A percentile compares a stretch with the other conserved stretches of the same genome.
Conservation (phyloP, 2,888 invertebrate species). For the Carterocephalus palaemon region DNA sequence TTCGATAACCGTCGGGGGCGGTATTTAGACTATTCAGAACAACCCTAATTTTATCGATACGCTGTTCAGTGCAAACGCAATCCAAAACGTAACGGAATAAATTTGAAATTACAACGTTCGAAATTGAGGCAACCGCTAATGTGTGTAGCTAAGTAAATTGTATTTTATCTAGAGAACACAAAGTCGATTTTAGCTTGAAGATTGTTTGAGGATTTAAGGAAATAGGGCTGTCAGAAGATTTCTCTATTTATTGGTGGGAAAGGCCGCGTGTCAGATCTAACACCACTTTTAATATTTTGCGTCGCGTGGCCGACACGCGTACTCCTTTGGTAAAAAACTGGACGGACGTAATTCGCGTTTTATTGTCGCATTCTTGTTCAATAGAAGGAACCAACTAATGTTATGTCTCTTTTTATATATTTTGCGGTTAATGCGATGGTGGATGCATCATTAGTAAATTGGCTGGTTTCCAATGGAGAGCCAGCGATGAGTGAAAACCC, state of each 20-base stretch:
- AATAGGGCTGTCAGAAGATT: slow-evolving; percentile 62
- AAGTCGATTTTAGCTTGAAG: slow-evolving; percentile 33
- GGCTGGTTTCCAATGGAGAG: slow-evolving; percentile 46
- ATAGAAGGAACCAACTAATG: slow-evolving; percentile 36
- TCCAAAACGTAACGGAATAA: slow-evolving; percentile 27
- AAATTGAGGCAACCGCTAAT: background rate
- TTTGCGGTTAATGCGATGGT: slow-evolving; percentile 59
- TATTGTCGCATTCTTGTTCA: slow-evolving; percentile 74
- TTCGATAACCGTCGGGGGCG: slow-evolving; percentile 77
- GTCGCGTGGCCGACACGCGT: slow-evolving; percentile 67
- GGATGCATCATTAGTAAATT: slow-evolving; percentile 63
- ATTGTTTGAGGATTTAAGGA: slow-evolving; percentile 30
- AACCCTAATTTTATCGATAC: slow-evolving; percentile 60
- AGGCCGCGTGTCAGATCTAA: slow-evolving; percentile 77
- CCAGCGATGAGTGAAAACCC: slow-evolving; percentile 28
- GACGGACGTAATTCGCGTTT: slow-evolving; percentile 71
- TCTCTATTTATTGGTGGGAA: slow-evolving; percentile 78
- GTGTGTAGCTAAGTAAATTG: background rate
- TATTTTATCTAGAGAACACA: slow-evolving; percentile 6
- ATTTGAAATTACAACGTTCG: slow-evolving; percentile 31
- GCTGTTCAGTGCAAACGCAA: slow-evolving; percentile 32
- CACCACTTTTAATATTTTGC: slow-evolving; percentile 77
- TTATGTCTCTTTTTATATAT: slow-evolving; percentile 51
- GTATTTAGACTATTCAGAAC: slow-evolving; percentile 64
- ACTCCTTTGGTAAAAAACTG: slow-evolving; percentile 74